These are phyloP conservation scores for Mythimna impura DNA, from an alignment of 2,888 invertebrate genomes.

Conservation along the genomic window DNA sequence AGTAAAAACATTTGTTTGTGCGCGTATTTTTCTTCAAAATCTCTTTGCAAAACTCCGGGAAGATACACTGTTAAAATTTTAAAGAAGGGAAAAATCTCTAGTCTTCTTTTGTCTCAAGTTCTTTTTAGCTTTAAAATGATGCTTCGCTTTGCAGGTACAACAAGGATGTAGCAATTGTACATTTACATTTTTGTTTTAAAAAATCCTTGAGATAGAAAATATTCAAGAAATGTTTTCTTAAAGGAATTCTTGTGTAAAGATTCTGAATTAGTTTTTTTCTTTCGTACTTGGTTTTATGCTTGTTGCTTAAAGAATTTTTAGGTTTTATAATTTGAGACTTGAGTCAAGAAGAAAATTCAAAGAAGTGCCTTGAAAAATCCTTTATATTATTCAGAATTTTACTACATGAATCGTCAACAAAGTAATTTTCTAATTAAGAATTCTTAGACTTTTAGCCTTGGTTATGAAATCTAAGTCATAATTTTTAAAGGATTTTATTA, in stretches of 20 bases:
- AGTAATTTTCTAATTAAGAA: neutral
- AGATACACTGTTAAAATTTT: slow-evolving; percentile 18
- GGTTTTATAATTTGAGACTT: slow-evolving; percentile 16
- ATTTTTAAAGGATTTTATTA: neutral
- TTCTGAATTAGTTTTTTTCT: slow-evolving; percentile 21
- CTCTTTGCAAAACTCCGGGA: neutral
- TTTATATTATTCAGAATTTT: slow-evolving; percentile 2
- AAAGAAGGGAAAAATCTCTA: slow-evolving; percentile 37
- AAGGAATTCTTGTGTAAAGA: slow-evolving; percentile 28
- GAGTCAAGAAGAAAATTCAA: slow-evolving; percentile 2
- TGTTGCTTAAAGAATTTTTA: slow-evolving; percentile 17
- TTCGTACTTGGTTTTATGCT: slow-evolving; percentile 11
- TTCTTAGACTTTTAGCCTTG: neutral
- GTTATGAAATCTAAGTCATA: neutral
- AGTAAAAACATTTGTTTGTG: neutral
- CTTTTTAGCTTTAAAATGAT: slow-evolving; percentile 87
- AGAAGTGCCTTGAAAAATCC: neutral
- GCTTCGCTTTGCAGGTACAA: slow-evolving; percentile 45
- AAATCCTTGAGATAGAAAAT: slow-evolving; percentile 42
- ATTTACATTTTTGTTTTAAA: slow-evolving; percentile 49
- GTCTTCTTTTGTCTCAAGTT: slow-evolving; percentile 88
- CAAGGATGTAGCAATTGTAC: slow-evolving; percentile 50
- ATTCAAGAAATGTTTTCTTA: slow-evolving; percentile 44
- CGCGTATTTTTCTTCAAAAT: neutral
- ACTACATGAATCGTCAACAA: neutral